Evolutionary conservation across 1,140 invertebrate species (phyloP).

Genomic region (Holotrichia oblita): DNA sequence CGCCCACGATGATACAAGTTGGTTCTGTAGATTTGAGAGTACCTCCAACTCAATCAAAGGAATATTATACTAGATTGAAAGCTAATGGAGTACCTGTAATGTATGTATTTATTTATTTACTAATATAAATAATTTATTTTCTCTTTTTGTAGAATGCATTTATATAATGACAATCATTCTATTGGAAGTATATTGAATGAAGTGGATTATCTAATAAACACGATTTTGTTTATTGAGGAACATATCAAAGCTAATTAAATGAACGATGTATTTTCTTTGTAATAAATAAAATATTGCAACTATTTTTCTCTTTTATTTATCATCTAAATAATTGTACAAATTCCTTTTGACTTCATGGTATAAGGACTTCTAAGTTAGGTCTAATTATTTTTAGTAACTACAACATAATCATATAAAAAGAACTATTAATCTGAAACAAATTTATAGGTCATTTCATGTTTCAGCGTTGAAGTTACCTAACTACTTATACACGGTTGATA

Average conservation of each 20-base stretch:
- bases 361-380: too few species aligned
- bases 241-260: slow-evolving; percentile 26
- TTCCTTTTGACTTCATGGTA: too few species aligned
- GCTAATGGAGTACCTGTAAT: slow-evolving; percentile 62
- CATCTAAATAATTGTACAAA: too few species aligned
- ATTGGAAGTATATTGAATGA: slow-evolving; percentile 65
- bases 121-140: neutral
- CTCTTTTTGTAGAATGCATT: slow-evolving; percentile 62
- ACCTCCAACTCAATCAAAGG: slow-evolving; percentile 76
- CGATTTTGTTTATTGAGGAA: slow-evolving; percentile 63
- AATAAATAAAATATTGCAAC: too few species aligned
- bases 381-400: too few species aligned
- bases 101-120: slow-evolving; percentile 45
- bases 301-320: too few species aligned
- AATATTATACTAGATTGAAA: slow-evolving; percentile 74
- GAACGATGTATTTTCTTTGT: neutral
- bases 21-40: slow-evolving; percentile 87
- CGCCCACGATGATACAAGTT: slow-evolving; percentile 83
- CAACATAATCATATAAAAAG: too few species aligned
- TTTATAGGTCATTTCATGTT: too few species aligned
- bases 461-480: too few species aligned
- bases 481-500: too few species aligned
- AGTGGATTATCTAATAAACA: slow-evolving; percentile 66
- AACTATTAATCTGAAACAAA: too few species aligned
- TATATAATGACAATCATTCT: slow-evolving; percentile 71